Conservation (phyloP, 2,113 vertebrate species). For the Tympanuchus pallidicinctus region DNA sequence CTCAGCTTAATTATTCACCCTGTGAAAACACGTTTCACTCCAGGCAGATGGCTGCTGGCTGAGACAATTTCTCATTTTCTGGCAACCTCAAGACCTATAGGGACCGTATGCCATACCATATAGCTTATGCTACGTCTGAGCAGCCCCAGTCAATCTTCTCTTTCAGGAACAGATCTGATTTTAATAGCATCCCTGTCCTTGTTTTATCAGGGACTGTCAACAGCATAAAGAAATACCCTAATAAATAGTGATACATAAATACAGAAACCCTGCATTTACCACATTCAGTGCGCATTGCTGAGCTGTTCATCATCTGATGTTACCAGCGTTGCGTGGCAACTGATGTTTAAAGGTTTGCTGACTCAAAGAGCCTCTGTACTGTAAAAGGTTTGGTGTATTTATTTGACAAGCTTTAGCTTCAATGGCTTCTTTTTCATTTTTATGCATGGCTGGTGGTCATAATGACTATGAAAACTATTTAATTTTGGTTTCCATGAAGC, state of each 20-base stretch:
- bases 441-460: not conserved
- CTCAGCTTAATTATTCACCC: not conserved
- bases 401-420: not conserved
- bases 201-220: conserved; percentile 14
- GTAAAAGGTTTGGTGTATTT: not conserved
- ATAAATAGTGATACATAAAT: conserved; percentile 37
- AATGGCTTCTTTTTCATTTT: not conserved
- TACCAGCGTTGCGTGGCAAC: conserved; percentile 52
- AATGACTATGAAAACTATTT: not conserved
- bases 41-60: conserved; percentile 3
- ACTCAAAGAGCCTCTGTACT: conserved; percentile 8
- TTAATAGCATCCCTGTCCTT: not conserved
- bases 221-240: conserved; percentile 8
- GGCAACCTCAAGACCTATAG: not conserved
- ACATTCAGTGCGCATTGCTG: not conserved
- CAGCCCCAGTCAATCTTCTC: not conserved
- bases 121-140: not conserved
- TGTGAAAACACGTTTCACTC: not conserved
- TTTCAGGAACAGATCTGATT: not conserved
- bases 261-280: not conserved
- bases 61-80: not conserved
- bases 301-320: conserved; percentile 36
- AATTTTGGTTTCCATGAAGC: not conserved
- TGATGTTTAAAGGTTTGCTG: not conserved
- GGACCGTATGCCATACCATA: not conserved